Evolutionary conservation across 2,113 vertebrate genomes (phyloP).

Genomic region (Macroglossus sobrinus): DNA sequence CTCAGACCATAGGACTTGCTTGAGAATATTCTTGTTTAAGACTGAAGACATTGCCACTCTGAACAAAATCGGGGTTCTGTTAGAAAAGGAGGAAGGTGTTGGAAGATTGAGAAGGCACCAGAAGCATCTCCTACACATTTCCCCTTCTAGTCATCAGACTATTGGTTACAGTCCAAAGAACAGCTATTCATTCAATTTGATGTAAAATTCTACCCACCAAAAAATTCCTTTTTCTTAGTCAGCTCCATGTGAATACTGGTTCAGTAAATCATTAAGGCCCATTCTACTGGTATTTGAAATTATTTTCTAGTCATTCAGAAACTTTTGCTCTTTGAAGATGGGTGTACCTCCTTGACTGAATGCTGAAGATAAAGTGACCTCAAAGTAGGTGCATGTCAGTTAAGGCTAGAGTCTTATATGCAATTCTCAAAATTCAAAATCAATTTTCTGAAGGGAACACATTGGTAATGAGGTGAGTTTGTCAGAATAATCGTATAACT

Average conservation of each 20-base stretch:
- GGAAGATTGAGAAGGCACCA: background rate
- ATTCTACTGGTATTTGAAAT: background rate
- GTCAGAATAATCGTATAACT: background rate
- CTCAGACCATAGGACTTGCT: background rate
- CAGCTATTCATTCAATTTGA: background rate
- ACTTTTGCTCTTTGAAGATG: background rate
- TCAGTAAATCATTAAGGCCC: too few relatives aligned
- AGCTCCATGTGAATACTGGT: background rate
- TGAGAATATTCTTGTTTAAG: background rate
- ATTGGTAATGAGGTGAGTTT: background rate
- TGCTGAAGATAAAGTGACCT: background rate
- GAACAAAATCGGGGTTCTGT: background rate
- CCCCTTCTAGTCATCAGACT: background rate
- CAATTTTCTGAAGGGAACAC: background rate
- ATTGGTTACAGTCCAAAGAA: background rate
- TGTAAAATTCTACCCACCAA: background rate
- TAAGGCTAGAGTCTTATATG: background rate
- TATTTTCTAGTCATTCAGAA: background rate
- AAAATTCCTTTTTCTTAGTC: background rate
- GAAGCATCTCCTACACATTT: background rate
- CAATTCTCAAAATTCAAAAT: background rate
- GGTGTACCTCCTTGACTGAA: background rate
- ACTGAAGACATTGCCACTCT: background rate
- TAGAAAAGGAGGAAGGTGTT: background rate
- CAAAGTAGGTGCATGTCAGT: background rate